These are phyloP conservation scores for Aporophyla nigra DNA, from an alignment of 2,888 invertebrate genomes.

Conservation along the genomic window DNA sequence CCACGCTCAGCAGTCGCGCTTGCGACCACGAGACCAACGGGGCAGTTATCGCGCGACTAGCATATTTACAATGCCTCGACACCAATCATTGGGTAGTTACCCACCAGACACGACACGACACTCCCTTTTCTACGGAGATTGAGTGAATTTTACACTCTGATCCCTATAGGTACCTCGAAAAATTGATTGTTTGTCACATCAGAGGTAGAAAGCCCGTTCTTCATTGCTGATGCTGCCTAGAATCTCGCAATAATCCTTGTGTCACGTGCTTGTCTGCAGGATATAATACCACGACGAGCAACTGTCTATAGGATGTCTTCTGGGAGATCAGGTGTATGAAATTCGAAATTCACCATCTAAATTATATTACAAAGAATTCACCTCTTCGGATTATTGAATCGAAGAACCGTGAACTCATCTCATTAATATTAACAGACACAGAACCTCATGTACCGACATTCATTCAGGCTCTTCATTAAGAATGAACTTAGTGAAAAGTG, in stretches of 20 bases:
- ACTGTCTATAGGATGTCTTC: neutral
- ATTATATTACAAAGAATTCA: conserved; percentile 24
- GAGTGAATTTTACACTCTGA: no score
- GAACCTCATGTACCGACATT: conserved; percentile 56
- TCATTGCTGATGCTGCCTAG: neutral
- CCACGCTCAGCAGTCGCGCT: no score
- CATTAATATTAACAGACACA: conserved; percentile 58
- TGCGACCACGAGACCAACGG: no score
- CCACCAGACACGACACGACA: no score
- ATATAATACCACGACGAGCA: neutral
- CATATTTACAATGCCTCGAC: no score
- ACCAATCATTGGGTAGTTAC: no score
- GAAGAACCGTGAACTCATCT: conserved; percentile 42
- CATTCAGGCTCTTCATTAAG: conserved; percentile 75
- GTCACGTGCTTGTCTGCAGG: neutral
- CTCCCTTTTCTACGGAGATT: no score
- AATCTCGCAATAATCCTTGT: neutral
- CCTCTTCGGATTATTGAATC: conserved; percentile 25
- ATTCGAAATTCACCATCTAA: neutral
- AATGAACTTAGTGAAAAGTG: conserved; percentile 80
- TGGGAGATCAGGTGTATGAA: neutral
- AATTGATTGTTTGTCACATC: neutral
- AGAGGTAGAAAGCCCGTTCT: neutral
- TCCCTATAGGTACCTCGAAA: no score
- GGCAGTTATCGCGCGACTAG: no score